Conservation (phyloP, 2,797 vertebrate genomes). For the Xiphophorus birchmanni region DNA sequence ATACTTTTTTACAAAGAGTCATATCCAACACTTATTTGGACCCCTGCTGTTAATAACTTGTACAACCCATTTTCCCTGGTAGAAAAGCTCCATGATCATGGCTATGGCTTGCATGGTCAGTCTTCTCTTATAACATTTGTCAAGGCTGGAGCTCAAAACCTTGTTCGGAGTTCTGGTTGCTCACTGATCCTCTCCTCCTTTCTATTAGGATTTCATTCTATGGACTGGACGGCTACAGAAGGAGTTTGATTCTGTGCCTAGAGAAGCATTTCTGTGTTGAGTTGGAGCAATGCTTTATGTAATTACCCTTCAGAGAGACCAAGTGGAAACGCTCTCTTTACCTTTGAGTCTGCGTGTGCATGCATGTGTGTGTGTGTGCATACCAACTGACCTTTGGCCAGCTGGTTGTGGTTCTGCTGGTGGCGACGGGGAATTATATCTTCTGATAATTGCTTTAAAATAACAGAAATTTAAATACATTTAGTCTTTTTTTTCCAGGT, state of each 20-base stretch:
- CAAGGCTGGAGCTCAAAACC: background rate
- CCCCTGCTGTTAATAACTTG: background rate
- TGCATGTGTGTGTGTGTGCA: background rate
- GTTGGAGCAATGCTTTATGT: background rate
- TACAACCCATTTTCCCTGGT: background rate
- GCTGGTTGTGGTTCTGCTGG: slow-evolving; percentile 49
- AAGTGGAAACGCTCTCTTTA: background rate
- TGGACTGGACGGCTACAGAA: background rate
- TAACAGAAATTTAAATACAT: background rate
- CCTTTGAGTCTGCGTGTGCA: background rate
- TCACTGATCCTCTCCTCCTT: background rate
- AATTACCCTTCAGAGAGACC: background rate
- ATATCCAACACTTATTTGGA: background rate
- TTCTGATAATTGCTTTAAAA: slow-evolving; percentile 86
- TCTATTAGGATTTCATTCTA: background rate
- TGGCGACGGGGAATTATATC: slow-evolving; percentile 85
- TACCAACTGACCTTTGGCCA: slow-evolving; percentile 70
- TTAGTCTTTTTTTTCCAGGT: background rate
- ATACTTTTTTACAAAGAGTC: background rate
- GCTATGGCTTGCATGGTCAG: too few species aligned
- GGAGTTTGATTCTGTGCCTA: background rate
- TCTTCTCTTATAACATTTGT: background rate
- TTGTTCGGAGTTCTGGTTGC: background rate
- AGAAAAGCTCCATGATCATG: background rate
- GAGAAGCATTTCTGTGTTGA: background rate